Base-by-base conservation (phyloP, 2,113 vertebrate genomes). In the Paramisgurnus dabryanus region DNA sequence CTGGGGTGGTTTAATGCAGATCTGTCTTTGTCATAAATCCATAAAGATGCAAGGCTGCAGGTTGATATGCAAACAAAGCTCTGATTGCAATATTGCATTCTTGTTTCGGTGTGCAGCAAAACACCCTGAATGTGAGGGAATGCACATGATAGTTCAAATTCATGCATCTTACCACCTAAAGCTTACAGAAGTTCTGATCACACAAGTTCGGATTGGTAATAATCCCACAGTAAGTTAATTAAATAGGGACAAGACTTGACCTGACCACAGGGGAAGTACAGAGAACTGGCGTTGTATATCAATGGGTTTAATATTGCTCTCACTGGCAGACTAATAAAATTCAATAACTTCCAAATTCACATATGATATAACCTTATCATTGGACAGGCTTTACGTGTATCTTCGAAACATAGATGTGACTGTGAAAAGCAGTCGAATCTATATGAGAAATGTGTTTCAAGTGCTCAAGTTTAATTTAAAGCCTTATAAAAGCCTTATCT, bases 171-270 rank as follows among this genome's bases (percentile, higher is more conserved):
- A 78, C 27, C 27, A 34, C 27, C 1, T 3, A 34, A 34, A 34
- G 27, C 27, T 27, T 34, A 2, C 27, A 34, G 27, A 58, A 65
- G 15, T 5, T 40, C 49, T 75, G 34, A 77, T 58, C 17, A 50
- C 12, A 12, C 11, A 11, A 65, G 45, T 80, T 84, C 80, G 79
- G 81, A 80, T 22, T 83, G 81, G 87, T 86, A 87, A 89, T 88
- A 86, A 83, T 86, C 83, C 86, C 67, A 83, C 85, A 79, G 82
- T 79, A 85, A 84, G 85, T 85, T 82, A 88, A 90, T 88, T 83
- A 87, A 90, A 87, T 81, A 80, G 69, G 87, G 86, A 83, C 84
- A 80, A 80, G 80, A 79, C 86, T 88, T 87, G 66, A 77, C 75
- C 75, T 64, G 60, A 76, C 61, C 47, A 55, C 49, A 50, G 22